Conservation (phyloP, 2,113 vertebrate genomes). For the Seriola aureovittata region DNA sequence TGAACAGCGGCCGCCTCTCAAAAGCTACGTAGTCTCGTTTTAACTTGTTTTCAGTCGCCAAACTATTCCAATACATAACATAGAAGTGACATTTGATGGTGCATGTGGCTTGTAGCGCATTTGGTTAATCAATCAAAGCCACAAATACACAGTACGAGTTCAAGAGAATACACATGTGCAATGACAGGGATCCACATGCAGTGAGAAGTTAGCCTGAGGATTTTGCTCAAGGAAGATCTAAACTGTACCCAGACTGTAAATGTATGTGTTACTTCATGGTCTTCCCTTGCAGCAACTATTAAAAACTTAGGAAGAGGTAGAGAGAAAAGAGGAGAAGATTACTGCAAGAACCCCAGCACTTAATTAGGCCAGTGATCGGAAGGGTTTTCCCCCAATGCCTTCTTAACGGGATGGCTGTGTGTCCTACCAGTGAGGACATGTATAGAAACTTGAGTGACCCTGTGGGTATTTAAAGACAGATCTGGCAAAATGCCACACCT, state of each 20-base stretch:
- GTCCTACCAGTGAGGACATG: constrained; percentile 23
- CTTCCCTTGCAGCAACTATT: neutral
- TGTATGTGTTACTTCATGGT: neutral
- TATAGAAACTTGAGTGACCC: constrained; percentile 33
- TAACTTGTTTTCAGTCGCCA: too few relatives aligned
- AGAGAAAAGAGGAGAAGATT: constrained; percentile 24
- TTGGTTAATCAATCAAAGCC: neutral
- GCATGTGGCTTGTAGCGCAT: neutral
- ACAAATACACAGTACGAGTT: neutral
- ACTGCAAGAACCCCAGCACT: neutral
- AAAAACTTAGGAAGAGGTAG: neutral
- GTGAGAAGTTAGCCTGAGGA: neutral
- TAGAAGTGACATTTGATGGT: neutral
- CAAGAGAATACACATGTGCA: neutral
- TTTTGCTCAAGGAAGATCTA: neutral
- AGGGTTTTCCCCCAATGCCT: constrained; percentile 35
- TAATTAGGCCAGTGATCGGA: constrained; percentile 21
- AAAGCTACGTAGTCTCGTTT: neutral
- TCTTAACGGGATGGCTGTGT: constrained; percentile 11
- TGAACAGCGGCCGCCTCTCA: neutral
- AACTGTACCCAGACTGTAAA: neutral
- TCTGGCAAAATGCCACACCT: constrained; percentile 58
- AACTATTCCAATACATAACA: neutral
- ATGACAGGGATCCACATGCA: neutral
- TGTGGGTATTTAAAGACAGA: constrained; percentile 65